Conservation (phyloP, 2,797 vertebrate genomes). For the Notolepis coatsorum region DNA sequence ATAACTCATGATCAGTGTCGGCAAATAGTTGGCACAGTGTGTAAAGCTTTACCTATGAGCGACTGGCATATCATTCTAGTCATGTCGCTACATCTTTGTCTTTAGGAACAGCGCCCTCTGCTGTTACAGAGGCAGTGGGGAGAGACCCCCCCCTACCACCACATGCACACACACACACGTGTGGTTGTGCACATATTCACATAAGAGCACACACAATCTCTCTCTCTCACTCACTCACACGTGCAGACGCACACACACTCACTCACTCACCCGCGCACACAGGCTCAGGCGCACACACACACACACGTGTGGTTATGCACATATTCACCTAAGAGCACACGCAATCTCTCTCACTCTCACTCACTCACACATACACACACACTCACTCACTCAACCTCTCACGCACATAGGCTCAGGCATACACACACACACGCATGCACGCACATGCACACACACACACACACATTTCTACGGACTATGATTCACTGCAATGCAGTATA, state of each 20-base stretch:
- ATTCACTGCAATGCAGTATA: constrained; percentile 74
- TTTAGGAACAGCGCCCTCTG: constrained; percentile 72
- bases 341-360: too few relatives aligned
- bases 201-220: background rate
- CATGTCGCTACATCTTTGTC: constrained; percentile 17
- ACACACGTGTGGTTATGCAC: too few relatives aligned
- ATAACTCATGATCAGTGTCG: background rate
- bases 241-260: too few relatives aligned
- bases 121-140: constrained; percentile 49
- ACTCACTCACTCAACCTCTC: background rate
- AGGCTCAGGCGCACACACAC: background rate
- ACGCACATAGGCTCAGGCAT: background rate
- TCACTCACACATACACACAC: background rate
- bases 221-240: too few relatives aligned
- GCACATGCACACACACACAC: background rate
- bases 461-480: constrained; percentile 12
- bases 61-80: constrained; percentile 5
- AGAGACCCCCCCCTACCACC: background rate
- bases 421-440: background rate
- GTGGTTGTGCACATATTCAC: background rate
- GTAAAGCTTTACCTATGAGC: background rate
- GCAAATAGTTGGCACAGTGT: background rate
- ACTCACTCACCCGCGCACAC: background rate
- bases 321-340: background rate
- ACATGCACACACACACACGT: background rate